Evolutionary conservation across 1,140 invertebrate species (phyloP), one percentile per base, ranked within the genome.

Genomic region (Campoletis sonorensis): DNA sequence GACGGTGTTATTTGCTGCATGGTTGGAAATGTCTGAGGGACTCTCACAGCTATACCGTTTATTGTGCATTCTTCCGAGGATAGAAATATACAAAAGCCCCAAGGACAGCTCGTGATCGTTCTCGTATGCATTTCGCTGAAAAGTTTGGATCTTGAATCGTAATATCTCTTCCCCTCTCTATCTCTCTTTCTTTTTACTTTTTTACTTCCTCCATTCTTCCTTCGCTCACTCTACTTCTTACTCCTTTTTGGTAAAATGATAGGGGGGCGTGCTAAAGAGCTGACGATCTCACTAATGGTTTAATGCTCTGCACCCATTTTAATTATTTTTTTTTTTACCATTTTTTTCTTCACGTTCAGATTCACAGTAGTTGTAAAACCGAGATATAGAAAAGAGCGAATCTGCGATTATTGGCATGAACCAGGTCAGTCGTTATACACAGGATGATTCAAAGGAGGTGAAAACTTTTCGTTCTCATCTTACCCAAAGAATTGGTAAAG

Each of bases 311-410:
- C n/a, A 18, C 18, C 51, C 5, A 18, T n/a, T 54, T 54, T n/a
- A n/a, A 54, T 54, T n/a, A 54, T 54, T n/a, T 8, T 54, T 54
- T 54, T 54, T 54, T 54, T 54, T 54, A n/a, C n/a, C n/a, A n/a
- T n/a, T n/a, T n/a, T n/a, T 51, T 51, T 51, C 49, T 13, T 13
- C 49, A 1, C 49, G 18, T 18, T 51, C 1, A 51, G 11, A 51
- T 7, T 51, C 30, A 33, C 49, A 51, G 49, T 51, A 18, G 4
- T 51, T 13, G 15, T 3, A 13, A 51, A 13, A 51, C 13, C 49
- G 10, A 51, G 13, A 51, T 13, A 51, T 51, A 51, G 18, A 51
- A 51, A 51, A 51, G 49, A 18, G 49, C 18, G 10, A 51, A 18
- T 18, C 4, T 51, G 18, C 18, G 49, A 51, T 51, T 51, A 51